Conservation (phyloP, 2,888 invertebrate species). For the Hydraecia micacea region DNA sequence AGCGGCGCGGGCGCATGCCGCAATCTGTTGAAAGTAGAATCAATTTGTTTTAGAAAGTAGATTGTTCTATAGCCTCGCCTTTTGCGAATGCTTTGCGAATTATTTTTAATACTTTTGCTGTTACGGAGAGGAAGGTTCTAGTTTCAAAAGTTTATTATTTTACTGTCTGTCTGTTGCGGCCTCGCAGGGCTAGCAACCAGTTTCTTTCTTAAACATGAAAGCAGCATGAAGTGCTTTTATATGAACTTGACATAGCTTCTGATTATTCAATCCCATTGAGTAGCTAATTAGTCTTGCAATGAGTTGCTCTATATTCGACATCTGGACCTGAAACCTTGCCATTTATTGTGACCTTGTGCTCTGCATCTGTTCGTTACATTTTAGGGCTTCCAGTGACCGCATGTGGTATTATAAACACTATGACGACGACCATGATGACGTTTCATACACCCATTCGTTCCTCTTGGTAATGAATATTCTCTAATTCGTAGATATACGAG, state of each 20-base stretch:
- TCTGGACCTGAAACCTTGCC: conserved; percentile 14
- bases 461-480: conserved; percentile 4
- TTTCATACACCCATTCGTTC: neutral
- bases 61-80: conserved; percentile 77
- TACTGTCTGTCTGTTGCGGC: neutral
- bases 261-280: neutral
- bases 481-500: neutral
- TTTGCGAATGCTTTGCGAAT: conserved; percentile 74
- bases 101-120: conserved; percentile 55
- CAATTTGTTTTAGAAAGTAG: conserved; percentile 89
- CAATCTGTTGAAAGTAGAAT: conserved; percentile 88
- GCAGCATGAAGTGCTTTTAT: neutral
- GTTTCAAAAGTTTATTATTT: conserved; percentile 4
- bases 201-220: neutral
- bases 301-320: conserved; percentile 7
- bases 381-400: neutral
- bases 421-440: neutral
- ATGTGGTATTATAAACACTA: neutral
- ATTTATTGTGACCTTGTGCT: neutral
- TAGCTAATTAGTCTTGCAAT: neutral
- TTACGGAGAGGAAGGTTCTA: conserved; percentile 31
- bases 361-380: conserved; percentile 1
- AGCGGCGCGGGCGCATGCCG: conserved; percentile 67
- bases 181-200: neutral
- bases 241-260: conserved; percentile 15